A percentile compares a stretch with the other conserved stretches of the same genome.
phyloP scores from a whole-genome alignment of 2,797 vertebrate species.

The Lindbergichthys nudifrons region DNA sequence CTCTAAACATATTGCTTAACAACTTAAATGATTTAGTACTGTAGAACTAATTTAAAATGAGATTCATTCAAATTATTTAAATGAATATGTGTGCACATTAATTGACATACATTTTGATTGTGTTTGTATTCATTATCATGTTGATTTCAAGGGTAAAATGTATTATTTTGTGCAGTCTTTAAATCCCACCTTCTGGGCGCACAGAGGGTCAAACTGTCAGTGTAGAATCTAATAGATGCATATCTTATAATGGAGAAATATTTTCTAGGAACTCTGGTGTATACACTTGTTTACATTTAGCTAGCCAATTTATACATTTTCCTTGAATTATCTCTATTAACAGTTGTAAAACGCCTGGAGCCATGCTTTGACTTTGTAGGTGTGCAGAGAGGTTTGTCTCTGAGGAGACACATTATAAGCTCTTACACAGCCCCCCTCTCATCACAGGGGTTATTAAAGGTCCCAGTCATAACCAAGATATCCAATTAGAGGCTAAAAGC shows the following conservation, averaged over 20 bases:
- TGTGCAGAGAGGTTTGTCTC: neutral
- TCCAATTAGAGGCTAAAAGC: conserved; percentile 58
- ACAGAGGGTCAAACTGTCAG: too few species aligned
- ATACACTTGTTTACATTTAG: neutral
- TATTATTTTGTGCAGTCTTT: neutral
- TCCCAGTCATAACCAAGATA: conserved; percentile 38
- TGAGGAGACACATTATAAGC: conserved; percentile 18
- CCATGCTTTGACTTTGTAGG: neutral
- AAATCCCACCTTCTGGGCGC: too few species aligned
- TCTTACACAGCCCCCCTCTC: conserved; percentile 27
- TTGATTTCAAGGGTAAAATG: neutral
- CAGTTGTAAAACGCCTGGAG: neutral
- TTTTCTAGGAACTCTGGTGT: neutral
- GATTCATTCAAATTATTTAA: too few species aligned
- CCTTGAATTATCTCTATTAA: neutral
- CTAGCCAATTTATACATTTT: neutral
- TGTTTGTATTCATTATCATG: neutral
- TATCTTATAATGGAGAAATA: neutral
- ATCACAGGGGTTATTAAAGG: conserved; percentile 40
- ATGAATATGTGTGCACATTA: too few species aligned
- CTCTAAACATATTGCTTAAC: neutral
- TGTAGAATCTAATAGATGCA: too few species aligned
- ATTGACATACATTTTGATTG: too few species aligned
- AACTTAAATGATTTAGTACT: too few species aligned
- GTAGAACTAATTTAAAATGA: too few species aligned